These are phyloP conservation scores for Florisuga fusca DNA, from an alignment of 2,797 vertebrate genomes.

Conservation along the genomic window DNA sequence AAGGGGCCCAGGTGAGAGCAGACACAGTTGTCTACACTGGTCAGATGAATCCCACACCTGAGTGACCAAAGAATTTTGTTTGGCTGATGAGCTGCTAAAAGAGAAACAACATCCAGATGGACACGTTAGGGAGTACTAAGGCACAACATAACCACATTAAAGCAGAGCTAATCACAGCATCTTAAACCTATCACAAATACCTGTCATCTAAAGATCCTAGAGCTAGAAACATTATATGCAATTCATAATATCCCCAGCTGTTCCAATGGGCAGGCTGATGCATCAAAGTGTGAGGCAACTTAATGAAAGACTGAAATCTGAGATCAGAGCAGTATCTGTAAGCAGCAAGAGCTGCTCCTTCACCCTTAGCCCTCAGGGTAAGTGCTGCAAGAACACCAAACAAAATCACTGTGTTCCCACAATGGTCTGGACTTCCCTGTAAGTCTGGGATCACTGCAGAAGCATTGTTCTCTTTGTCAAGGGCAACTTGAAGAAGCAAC, in stretches of 20 bases:
- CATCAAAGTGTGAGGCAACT: neutral
- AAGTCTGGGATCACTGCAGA: neutral
- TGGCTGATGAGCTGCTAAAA: neutral
- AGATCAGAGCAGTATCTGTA: neutral
- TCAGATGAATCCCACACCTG: neutral
- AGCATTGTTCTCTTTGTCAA: neutral
- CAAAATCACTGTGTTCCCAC: neutral
- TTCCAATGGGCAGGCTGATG: neutral
- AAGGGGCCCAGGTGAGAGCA: neutral
- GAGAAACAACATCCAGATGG: neutral
- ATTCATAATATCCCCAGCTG: neutral
- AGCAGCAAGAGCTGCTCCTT: neutral
- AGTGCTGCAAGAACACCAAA: neutral
- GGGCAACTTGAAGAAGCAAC: neutral
- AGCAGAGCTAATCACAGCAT: neutral
- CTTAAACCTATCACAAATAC: neutral
- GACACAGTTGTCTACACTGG: neutral
- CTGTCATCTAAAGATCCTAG: neutral
- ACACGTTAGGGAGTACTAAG: neutral
- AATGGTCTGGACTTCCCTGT: neutral
- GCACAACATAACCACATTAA: neutral
- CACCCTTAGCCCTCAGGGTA: neutral
- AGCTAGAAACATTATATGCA: neutral
- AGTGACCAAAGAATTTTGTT: neutral
- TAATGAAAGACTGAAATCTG: neutral